Evolutionary conservation across 2,113 vertebrate species (phyloP).

Genomic region (Herpetotheres cachinnans): DNA sequence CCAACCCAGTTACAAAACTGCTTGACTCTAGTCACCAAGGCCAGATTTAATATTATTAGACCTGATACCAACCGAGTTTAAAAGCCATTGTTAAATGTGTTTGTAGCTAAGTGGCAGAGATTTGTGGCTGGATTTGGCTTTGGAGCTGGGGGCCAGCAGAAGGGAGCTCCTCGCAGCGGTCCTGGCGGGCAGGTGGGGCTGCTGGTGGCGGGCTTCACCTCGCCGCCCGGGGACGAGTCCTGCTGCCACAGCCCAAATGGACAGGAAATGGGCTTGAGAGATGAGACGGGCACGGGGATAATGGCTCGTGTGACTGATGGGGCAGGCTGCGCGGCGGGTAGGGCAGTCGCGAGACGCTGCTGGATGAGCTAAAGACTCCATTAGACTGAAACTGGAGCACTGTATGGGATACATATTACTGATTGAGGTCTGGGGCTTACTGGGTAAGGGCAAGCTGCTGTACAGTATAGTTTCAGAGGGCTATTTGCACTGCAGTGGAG

Average conservation of each 20-base stretch:
- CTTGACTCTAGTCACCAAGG: neutral
- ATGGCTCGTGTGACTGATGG: neutral
- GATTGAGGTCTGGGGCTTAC: neutral
- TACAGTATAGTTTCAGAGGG: neutral
- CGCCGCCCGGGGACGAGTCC: fast-evolving
- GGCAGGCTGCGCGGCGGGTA: neutral
- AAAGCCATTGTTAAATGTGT: neutral
- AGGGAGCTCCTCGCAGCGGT: neutral
- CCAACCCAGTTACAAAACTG: neutral
- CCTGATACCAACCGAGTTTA: neutral
- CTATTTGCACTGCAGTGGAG: neutral
- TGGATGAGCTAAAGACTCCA: neutral
- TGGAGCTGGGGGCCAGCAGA: neutral
- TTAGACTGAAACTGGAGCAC: neutral
- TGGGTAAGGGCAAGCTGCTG: neutral
- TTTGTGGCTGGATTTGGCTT: neutral
- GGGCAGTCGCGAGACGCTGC: fast-evolving
- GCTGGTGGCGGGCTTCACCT: neutral
- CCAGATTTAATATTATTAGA: neutral
- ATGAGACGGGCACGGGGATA: neutral
- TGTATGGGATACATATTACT: neutral
- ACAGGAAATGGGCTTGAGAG: neutral
- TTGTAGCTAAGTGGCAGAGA: neutral
- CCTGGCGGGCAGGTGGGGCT: neutral
- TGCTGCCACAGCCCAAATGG: neutral